Evolutionary conservation across 2,797 vertebrate species (phyloP), one percentile per base, ranked within the genome.

Genomic region (Lithobates pipiens): DNA sequence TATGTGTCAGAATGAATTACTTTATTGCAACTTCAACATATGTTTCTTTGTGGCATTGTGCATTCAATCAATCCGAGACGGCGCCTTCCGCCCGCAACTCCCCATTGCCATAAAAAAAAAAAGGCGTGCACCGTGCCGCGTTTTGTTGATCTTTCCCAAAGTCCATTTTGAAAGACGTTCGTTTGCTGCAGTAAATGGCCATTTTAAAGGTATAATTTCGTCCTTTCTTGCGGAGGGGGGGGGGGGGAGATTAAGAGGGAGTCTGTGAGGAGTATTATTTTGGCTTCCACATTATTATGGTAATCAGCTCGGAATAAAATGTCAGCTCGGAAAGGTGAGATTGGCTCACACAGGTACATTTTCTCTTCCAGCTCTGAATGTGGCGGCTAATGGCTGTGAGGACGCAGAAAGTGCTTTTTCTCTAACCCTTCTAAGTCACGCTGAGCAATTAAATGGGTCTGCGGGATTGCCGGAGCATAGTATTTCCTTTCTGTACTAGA

Each of bases 211-310:
- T 86, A 73, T 82, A 82, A 82, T 86, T 77, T 82, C 67, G 85
- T 73, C 76, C 54, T 86, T 86, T 82, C 39, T 78, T 57, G 29
- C 39, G n/a, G n/a, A n/a, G n/a, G n/a, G n/a, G n/a, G n/a, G n/a
- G 29, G 32, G 50, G 54, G 50, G 9, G 39, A 78, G 82, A 82
- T 82, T 77, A 86, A 76, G 80, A 82, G 75, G 74, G 85, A 86
- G 79, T 77, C 25, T 73, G 74, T 82, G 63, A 67, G 79, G 27
- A 73, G 67, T 77, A 82, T 82, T 82, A 86, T 82, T 82, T 82
- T 82, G 80, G 80, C 75, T 82, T 57, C 73, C 65, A 71, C 74
- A 86, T 86, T 77, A 86, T 82, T 86, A 82, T 86, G 80, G 72
- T 86, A 86, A 82, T 86, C 80, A 86, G 36, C 68, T 77, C 39